A percentile compares a stretch with the other conserved stretches of the same genome.
Evolutionary conservation across 2,888 invertebrate species (phyloP).

Genomic region (Galerucella pusilla): DNA sequence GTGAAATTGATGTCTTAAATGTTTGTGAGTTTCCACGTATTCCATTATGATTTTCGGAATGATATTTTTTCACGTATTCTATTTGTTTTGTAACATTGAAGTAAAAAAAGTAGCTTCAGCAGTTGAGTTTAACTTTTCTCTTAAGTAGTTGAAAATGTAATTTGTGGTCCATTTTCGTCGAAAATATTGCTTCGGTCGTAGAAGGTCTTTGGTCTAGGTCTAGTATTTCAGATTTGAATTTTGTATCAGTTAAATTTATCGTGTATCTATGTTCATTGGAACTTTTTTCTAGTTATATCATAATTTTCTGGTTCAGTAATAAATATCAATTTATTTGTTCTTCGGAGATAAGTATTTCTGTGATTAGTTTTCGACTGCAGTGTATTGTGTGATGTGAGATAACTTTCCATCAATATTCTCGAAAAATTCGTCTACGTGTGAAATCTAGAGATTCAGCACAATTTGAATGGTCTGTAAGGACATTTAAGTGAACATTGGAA

Average conservation of each 20-base stretch:
- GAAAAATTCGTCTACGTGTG: too few relatives aligned
- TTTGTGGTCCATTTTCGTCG: constrained; percentile 1
- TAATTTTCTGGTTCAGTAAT: background rate
- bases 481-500: too few relatives aligned
- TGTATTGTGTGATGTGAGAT: too few relatives aligned
- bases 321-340: constrained; percentile 22
- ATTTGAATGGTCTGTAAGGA: too few relatives aligned
- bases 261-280: constrained; percentile 19
- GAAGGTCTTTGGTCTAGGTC: background rate
- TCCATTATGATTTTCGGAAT: background rate
- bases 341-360: constrained; percentile 13
- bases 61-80: background rate
- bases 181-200: constrained; percentile 13
- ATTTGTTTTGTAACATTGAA: constrained; percentile 5
- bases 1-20: constrained; percentile 68
- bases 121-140: constrained; percentile 35
- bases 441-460: too few relatives aligned
- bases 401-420: too few relatives aligned
- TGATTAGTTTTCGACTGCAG: constrained; percentile 3
- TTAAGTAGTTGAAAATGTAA: constrained; percentile 20
- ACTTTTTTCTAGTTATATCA: background rate
- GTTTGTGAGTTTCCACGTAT: constrained; percentile 56
- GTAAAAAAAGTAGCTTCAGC: constrained; percentile 33
- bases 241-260: background rate
- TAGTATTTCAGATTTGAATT: constrained; percentile 5